phyloP scores from a whole-genome alignment of 2,888 invertebrate genomes.

The Entomobrya proxima region DNA sequence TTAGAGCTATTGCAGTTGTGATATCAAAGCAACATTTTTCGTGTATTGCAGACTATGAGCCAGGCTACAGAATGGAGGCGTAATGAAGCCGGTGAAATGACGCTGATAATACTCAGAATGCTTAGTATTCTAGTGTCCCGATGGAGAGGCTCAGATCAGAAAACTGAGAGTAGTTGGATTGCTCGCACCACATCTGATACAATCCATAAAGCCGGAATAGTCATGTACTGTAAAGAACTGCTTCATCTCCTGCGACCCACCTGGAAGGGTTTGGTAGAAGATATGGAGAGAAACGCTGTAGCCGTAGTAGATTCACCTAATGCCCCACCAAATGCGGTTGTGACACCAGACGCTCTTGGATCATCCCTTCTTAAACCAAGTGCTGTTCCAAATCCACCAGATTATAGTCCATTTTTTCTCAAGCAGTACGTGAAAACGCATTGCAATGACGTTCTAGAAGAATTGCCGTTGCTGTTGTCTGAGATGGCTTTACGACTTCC shows the following conservation, averaged over 20 bases:
- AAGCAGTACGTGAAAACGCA: constrained; percentile 94
- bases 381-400: constrained; percentile 81
- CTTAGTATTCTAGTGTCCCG: constrained; percentile 74
- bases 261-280: constrained; percentile 73
- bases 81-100: constrained; percentile 72
- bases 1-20: neutral
- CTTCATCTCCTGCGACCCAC: constrained; percentile 72
- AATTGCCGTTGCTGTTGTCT: constrained; percentile 94
- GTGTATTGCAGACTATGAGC: constrained; percentile 62
- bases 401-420: constrained; percentile 96
- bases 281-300: constrained; percentile 40
- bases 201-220: constrained; percentile 71
- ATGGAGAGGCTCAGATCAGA: constrained; percentile 73
- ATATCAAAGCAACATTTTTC: neutral
- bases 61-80: constrained; percentile 71
- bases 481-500: constrained; percentile 96
- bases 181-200: constrained; percentile 73
- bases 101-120: constrained; percentile 74
- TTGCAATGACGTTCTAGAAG: constrained; percentile 93
- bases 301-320: constrained; percentile 22
- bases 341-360: constrained; percentile 58
- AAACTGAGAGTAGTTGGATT: constrained; percentile 74
- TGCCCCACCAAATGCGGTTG: constrained; percentile 25
- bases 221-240: constrained; percentile 73
- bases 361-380: constrained; percentile 70